Conservation (phyloP, 35 echinoderm and acorn worm species). For the Ophioderma brevispina region DNA sequence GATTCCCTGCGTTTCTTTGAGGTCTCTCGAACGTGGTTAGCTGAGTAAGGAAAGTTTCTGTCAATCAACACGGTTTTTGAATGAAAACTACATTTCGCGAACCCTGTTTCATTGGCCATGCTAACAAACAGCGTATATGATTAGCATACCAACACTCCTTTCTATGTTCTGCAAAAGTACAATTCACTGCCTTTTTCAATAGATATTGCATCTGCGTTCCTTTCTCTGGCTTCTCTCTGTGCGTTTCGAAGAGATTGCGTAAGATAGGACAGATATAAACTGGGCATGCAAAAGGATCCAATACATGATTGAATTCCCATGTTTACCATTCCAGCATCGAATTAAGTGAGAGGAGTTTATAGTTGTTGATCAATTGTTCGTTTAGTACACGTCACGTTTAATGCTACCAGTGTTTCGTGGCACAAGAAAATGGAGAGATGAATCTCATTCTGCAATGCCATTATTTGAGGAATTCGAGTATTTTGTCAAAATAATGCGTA, state of each 20-base stretch:
- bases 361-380: constrained; percentile 69
- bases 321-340: constrained; percentile 68
- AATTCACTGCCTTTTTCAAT: constrained; percentile 13
- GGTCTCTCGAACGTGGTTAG: constrained; percentile 28
- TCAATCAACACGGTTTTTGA: neutral
- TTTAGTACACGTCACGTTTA: constrained; percentile 11
- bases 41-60: constrained; percentile 53
- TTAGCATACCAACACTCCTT: constrained; percentile 45
- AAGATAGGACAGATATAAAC: constrained; percentile 72
- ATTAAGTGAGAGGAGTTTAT: constrained; percentile 58
- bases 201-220: constrained; percentile 28
- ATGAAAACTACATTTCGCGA: neutral
- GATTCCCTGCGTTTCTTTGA: constrained; percentile 41
- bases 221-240: constrained; percentile 55
- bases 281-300: constrained; percentile 39
- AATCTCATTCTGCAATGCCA: constrained; percentile 41
- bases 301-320: constrained; percentile 71
- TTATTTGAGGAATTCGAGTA: constrained; percentile 27
- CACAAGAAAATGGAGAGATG: neutral
- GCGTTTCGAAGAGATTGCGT: constrained; percentile 56
- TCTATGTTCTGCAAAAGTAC: constrained; percentile 62
- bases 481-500: constrained; percentile 22
- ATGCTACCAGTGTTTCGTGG: constrained; percentile 23
- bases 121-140: constrained; percentile 52
- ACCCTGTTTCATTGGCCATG: constrained; percentile 5